Conservation (phyloP, 2,797 vertebrate genomes). For the Tolypeutes matacus region DNA sequence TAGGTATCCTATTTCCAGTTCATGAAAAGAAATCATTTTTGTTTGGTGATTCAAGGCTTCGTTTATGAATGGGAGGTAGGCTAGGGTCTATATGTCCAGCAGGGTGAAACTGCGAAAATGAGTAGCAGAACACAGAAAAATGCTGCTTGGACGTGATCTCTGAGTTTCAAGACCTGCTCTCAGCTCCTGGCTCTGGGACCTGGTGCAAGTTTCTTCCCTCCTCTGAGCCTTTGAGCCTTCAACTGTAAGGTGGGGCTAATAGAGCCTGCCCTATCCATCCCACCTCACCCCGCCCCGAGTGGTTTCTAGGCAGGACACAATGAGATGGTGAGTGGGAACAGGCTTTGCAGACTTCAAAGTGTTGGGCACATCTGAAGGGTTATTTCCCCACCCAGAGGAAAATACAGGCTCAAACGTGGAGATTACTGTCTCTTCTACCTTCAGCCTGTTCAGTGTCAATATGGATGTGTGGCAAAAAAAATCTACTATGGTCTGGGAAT, state of each 20-base stretch:
- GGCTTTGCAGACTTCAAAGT: background rate
- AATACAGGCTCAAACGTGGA: background rate
- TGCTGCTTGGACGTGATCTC: background rate
- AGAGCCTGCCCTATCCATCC: background rate
- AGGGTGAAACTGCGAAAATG: background rate
- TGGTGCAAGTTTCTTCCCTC: background rate
- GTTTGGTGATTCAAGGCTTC: slow-evolving; percentile 26
- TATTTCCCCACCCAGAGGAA: background rate
- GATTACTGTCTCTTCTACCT: background rate
- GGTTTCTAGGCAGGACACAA: background rate
- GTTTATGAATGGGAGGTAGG: background rate
- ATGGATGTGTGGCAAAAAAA: background rate
- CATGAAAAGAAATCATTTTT: background rate
- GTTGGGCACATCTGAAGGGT: background rate
- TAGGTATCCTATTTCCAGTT: slow-evolving; percentile 30
- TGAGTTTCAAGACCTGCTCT: slow-evolving; percentile 7
- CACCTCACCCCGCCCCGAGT: background rate
- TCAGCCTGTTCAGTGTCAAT: background rate
- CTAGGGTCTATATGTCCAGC: background rate
- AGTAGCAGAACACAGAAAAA: slow-evolving; percentile 17
- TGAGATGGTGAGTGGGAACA: background rate
- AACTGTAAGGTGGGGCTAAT: background rate
- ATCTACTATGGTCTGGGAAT: background rate
- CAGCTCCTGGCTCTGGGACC: background rate
- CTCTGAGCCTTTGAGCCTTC: background rate